These are phyloP conservation scores for Melanotus villosus DNA, from an alignment of 2,888 invertebrate genomes.

Conservation along the genomic window DNA sequence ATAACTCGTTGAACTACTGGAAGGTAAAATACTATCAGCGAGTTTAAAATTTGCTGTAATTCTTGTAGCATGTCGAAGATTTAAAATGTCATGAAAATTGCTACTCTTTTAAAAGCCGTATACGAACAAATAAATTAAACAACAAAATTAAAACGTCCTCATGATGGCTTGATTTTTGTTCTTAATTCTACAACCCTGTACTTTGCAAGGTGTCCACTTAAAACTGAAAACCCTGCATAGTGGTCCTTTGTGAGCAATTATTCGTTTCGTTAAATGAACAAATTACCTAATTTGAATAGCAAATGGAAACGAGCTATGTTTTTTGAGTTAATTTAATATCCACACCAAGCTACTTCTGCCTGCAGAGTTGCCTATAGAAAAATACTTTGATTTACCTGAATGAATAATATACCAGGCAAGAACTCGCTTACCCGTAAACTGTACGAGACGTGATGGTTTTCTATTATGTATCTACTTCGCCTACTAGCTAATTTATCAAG, in stretches of 20 bases:
- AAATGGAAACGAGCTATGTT: no score
- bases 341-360: no score
- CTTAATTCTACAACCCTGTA: constrained; percentile 11
- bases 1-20: not conserved
- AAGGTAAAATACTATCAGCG: not conserved
- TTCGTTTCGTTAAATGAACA: not conserved
- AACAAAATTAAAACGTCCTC: not conserved
- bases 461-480: no score
- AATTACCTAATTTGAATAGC: no score
- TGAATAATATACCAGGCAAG: no score
- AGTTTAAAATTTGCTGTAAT: not conserved
- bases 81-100: constrained; percentile 2
- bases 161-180: not conserved
- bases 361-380: no score
- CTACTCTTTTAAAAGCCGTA: not conserved
- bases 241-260: constrained; percentile 9
- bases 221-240: not conserved
- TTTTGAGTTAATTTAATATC: no score
- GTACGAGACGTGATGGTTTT: no score
- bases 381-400: no score
- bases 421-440: no score
- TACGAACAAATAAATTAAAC: not conserved
- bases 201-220: not conserved
- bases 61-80: not conserved
- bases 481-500: no score